Evolutionary conservation across 2,888 invertebrate genomes (phyloP).

Genomic region (Brachynemurus nebulosus): DNA sequence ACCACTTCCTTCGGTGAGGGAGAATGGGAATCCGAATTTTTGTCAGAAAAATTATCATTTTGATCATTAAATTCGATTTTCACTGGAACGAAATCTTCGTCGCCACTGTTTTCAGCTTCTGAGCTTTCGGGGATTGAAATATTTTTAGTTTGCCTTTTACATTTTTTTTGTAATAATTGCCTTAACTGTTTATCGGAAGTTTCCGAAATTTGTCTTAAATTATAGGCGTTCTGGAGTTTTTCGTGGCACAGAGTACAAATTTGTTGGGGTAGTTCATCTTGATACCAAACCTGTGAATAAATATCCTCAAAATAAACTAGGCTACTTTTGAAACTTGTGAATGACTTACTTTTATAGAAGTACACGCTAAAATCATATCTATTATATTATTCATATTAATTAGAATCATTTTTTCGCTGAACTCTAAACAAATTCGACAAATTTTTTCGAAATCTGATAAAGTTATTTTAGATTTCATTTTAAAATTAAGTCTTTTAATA

Average conservation of each 20-base stretch:
- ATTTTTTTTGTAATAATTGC: background rate
- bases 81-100: background rate
- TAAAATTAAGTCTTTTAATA: too few relatives aligned
- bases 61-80: background rate
- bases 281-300: background rate
- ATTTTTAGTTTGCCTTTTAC: too few relatives aligned
- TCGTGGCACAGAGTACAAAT: background rate
- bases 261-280: background rate
- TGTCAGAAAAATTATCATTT: background rate
- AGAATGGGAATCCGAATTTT: background rate
- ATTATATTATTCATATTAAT: background rate
- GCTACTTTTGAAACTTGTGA: background rate
- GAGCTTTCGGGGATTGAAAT: background rate
- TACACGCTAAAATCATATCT: conserved; percentile 1
- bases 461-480: background rate
- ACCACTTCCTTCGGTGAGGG: background rate
- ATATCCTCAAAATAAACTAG: background rate
- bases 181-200: background rate
- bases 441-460: conserved; percentile 1
- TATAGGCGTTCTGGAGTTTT: background rate
- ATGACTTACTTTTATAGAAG: background rate
- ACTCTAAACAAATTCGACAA: conserved; percentile 3
- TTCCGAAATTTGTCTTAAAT: background rate
- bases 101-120: background rate
- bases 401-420: background rate